phyloP scores from a whole-genome alignment of 2,113 vertebrate species.

The Clarias gariepinus region DNA sequence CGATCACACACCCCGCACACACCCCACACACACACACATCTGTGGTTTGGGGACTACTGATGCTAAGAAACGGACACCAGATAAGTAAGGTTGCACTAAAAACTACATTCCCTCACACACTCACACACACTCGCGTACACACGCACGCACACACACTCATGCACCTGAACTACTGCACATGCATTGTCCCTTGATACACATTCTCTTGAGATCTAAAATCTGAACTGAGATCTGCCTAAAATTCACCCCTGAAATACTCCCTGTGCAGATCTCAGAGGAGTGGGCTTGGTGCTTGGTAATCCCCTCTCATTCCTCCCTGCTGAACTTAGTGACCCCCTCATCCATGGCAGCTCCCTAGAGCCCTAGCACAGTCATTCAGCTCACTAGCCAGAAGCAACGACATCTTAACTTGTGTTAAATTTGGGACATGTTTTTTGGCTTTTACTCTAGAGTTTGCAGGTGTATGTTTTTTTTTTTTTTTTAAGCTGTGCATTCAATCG shows the following conservation, averaged over 20 bases:
- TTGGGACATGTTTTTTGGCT: conserved; percentile 28
- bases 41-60: conserved; percentile 25
- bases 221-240: conserved; percentile 36
- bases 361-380: neutral
- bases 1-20: neutral
- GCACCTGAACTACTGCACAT: conserved; percentile 40
- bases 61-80: conserved; percentile 27
- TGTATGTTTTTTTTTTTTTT: conserved; percentile 33
- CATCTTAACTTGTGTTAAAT: conserved; percentile 22
- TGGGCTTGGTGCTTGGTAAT: conserved; percentile 47
- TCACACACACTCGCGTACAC: neutral
- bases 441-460: conserved; percentile 27
- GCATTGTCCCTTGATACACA: conserved; percentile 18
- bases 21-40: neutral
- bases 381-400: conserved; percentile 11
- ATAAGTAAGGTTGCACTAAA: conserved; percentile 33
- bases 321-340: conserved; percentile 37
- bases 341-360: conserved; percentile 7
- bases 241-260: conserved; percentile 37
- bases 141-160: conserved; percentile 22
- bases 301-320: conserved; percentile 43
- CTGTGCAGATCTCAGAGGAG: conserved; percentile 26
- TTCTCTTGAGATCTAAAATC: conserved; percentile 40
- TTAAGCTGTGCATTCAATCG: conserved; percentile 19
- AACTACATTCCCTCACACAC: conserved; percentile 1